A percentile compares a stretch with the other conserved stretches of the same genome.
Conservation (phyloP, 2,888 invertebrate species). For the Eupithecia centaureata region DNA sequence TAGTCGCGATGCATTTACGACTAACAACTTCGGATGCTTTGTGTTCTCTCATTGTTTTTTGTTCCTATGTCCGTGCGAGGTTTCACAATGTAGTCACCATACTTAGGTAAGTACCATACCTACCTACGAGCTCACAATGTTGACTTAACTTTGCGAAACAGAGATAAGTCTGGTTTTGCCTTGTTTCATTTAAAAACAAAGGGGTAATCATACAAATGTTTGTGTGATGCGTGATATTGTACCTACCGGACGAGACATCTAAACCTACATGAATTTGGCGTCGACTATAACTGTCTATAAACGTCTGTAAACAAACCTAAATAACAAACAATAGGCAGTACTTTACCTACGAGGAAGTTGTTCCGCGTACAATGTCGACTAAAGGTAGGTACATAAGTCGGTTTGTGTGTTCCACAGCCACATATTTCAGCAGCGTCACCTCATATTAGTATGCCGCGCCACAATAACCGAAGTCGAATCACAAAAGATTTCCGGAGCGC, state of each 20-base stretch:
- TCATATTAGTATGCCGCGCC: slow-evolving; percentile 81
- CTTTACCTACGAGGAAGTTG: slow-evolving; percentile 20
- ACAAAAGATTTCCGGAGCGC: slow-evolving; percentile 84
- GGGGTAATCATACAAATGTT: neutral
- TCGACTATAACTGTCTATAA: neutral
- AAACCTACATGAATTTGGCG: neutral
- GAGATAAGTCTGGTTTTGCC: neutral
- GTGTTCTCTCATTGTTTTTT: slow-evolving; percentile 14
- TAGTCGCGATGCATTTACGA: slow-evolving; percentile 47
- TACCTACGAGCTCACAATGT: neutral
- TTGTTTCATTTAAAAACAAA: neutral
- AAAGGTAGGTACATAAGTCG: slow-evolving; percentile 44
- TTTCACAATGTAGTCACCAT: neutral
- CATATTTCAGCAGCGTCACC: slow-evolving; percentile 71
- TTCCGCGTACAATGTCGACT: slow-evolving; percentile 47
- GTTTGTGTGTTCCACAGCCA: slow-evolving; percentile 57
- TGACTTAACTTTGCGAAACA: neutral
- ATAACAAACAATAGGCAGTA: slow-evolving; percentile 18
- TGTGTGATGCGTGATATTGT: neutral
- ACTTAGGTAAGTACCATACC: neutral
- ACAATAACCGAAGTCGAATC: slow-evolving; percentile 82
- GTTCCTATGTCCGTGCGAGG: neutral
- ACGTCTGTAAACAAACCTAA: neutral
- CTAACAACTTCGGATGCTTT: slow-evolving; percentile 19
- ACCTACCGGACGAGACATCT: neutral